Evolutionary conservation across 2,888 invertebrate genomes (phyloP).

Genomic region (Philopedon plagiatum): DNA sequence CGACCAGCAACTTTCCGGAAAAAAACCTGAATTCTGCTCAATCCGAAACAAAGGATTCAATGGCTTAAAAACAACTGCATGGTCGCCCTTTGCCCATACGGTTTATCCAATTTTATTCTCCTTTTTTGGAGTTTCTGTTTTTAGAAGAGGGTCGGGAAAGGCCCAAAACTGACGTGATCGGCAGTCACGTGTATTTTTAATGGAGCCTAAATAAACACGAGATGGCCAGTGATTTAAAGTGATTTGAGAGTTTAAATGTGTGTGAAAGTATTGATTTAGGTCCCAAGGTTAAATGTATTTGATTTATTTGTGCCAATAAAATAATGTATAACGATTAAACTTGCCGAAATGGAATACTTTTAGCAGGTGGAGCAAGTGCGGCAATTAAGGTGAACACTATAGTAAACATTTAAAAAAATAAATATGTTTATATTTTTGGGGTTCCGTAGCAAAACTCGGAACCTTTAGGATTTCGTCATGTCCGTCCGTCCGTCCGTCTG

Average conservation of each 20-base stretch:
- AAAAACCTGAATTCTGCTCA: slow-evolving; percentile 9
- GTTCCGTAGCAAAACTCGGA: too few relatives aligned
- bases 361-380: too few relatives aligned
- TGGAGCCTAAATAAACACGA: slow-evolving; percentile 46
- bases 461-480: too few relatives aligned
- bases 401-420: too few relatives aligned
- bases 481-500: too few relatives aligned
- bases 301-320: too few relatives aligned
- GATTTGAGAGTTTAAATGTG: slow-evolving; percentile 26
- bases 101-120: slow-evolving; percentile 28
- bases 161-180: slow-evolving; percentile 42
- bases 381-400: too few relatives aligned
- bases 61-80: slow-evolving; percentile 28
- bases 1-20: not conserved
- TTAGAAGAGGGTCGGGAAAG: slow-evolving; percentile 36
- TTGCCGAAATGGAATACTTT: too few relatives aligned
- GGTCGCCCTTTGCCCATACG: slow-evolving; percentile 25
- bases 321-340: too few relatives aligned
- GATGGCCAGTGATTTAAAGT: slow-evolving; percentile 41
- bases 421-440: too few relatives aligned
- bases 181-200: slow-evolving; percentile 48
- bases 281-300: not conserved
- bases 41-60: slow-evolving; percentile 27
- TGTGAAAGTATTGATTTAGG: slow-evolving; percentile 26
- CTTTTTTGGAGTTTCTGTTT: slow-evolving; percentile 40